Base-by-base conservation (phyloP, 2,888 invertebrate species). In the Mythimna loreyi region DNA sequence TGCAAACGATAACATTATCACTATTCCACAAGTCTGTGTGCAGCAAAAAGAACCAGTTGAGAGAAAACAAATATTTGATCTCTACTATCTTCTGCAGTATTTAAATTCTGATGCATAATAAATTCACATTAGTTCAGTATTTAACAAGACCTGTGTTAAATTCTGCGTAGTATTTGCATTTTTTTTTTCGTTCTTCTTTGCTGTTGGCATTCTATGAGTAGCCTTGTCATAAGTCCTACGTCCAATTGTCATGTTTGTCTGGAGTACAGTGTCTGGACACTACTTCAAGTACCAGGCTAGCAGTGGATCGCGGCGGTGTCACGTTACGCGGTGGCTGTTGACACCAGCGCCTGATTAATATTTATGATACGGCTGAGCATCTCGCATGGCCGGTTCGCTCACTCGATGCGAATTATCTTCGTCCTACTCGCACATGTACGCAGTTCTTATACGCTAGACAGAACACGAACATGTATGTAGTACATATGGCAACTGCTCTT, bases 331-430 rank as follows among this genome's bases (percentile, higher is more conserved):
- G 95, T 95, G 96, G 96, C 96, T 95, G 96, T 96, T 95, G 96
- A 96, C 96, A 95, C 96, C 96, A 95, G 93, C 91, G 96, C 94
- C 95, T 96, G 96, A 96, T 96, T 96, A 96, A 96, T 96, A 96
- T 96, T 96, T 96, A 96, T 96, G 96, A 96, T 96, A 95, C 93
- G 93, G 90, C 93, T 92, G 94, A 95, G 94, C 94, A 96, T 96
- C 96, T 96, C 94, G 96, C 93, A 95, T 94, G 96, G 95, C 94
- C 94, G 94, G 95, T 94, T 95, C 88, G 92, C 91, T 90, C 89
- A 87, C 89, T 90, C 92, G 91, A 88, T 91, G 95, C 95, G 92
- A 95, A 94, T 94, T 91, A 90, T 87, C 89, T 88, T 90, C 86
- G 80, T 94, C 94, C 86, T 88, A 81, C 91, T 95, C 91, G 82